Conservation (phyloP, 2,113 vertebrate genomes). For the Hiodon alosoides region DNA sequence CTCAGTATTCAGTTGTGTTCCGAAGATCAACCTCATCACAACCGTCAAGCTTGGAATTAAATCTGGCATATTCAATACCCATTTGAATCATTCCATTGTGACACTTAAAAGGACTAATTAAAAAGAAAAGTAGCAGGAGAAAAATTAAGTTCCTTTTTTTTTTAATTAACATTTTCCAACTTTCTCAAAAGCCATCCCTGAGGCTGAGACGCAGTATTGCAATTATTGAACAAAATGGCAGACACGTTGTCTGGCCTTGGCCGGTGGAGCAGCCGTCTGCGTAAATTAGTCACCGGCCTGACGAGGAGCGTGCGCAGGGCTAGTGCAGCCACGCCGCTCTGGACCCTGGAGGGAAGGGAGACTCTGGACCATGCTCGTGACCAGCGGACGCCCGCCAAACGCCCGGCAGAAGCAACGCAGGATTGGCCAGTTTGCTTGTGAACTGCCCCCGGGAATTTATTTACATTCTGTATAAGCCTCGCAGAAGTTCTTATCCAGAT, state of each 20-base stretch:
- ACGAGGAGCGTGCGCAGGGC: background rate
- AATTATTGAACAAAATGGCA: constrained; percentile 13
- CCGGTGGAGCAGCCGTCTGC: background rate
- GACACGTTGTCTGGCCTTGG: background rate
- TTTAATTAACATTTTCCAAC: constrained; percentile 25
- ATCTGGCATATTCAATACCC: constrained; percentile 11
- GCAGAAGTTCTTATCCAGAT: background rate
- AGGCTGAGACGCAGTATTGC: background rate
- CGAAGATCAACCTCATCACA: constrained; percentile 8
- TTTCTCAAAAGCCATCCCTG: background rate
- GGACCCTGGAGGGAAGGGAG: no score
- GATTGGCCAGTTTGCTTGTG: no score
- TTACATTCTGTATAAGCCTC: no score
- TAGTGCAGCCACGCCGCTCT: no score
- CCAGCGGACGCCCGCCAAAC: no score
- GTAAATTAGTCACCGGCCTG: background rate
- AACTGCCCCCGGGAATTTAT: no score
- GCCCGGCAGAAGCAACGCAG: no score
- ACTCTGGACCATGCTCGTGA: no score
- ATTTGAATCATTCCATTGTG: constrained; percentile 16
- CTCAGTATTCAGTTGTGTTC: constrained; percentile 15
- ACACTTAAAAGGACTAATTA: constrained; percentile 27
- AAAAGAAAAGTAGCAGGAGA: constrained; percentile 9
- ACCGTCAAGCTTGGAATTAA: constrained; percentile 1
- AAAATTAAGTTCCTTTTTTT: constrained; percentile 11